These are phyloP conservation scores for Cepaea nemoralis DNA, from an alignment of 1,140 invertebrate genomes.

Conservation along the genomic window DNA sequence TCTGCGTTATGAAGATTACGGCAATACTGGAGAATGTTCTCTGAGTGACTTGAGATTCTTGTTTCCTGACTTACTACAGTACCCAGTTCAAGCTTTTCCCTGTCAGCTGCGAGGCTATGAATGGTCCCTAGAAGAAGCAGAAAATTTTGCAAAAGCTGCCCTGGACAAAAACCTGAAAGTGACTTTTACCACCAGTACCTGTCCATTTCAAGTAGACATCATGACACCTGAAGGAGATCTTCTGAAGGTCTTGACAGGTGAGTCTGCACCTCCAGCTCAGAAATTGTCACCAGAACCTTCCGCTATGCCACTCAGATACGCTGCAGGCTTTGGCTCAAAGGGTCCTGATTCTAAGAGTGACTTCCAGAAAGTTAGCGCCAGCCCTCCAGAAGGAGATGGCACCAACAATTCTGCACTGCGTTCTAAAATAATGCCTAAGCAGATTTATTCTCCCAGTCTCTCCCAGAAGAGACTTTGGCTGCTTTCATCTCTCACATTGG, in stretches of 20 bases:
- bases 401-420: background rate
- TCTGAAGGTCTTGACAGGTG: constrained; percentile 1
- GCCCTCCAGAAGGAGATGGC: background rate
- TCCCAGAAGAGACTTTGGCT: constrained; percentile 41
- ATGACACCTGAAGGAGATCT: constrained; percentile 27
- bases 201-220: constrained; percentile 46
- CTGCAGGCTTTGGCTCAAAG: background rate
- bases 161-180: constrained; percentile 46
- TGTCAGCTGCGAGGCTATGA: constrained; percentile 45
- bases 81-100: constrained; percentile 45
- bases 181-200: constrained; percentile 36
- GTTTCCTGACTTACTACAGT: constrained; percentile 35
- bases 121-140: constrained; percentile 27
- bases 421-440: constrained; percentile 1
- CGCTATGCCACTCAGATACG: background rate
- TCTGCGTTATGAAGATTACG: constrained; percentile 76
- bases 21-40: constrained; percentile 48
- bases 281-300: background rate
- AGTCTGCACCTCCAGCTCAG: background rate
- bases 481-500: constrained; percentile 59
- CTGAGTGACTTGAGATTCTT: constrained; percentile 39
- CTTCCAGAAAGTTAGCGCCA: constrained; percentile 26
- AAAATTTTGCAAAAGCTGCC: constrained; percentile 42
- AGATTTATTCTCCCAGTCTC: constrained; percentile 40
- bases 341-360: background rate